Evolutionary conservation across 2,888 invertebrate genomes (phyloP), one percentile per base, ranked within the genome.

Genomic region (Melangyna quadrimaculata): DNA sequence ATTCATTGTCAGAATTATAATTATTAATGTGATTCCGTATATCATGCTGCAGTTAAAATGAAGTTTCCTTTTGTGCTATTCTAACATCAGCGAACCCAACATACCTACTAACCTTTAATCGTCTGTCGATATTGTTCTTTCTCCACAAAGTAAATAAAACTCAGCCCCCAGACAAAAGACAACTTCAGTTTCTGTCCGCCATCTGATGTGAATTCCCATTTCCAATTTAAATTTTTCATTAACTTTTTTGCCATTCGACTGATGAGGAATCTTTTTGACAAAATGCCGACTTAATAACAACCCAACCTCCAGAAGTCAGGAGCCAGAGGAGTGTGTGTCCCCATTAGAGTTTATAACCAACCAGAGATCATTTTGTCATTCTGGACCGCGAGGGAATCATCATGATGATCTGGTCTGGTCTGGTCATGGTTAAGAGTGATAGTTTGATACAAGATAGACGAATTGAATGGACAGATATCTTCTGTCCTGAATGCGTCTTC

Each of bases 261-360:
- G 55, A 77, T 32, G 55, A 77, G 32, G 63, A 80, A 70, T 86
- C 84, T 86, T 73, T 86, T 81, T 80, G 84, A 86, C 80, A 80
- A 86, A 86, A 86, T 77, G 77, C 84, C 84, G 84, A 75, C 84
- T 69, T 72, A 69, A 77, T 80, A 78, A 61, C 14, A 53, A 73
- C 63, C 69, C 65, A 63, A 55, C 74, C 48, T 19, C n/a, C 22
- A 24, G 1, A 14, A 29, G 29, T 32, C 19, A 24, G 12, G 27
- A 45, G 45, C 19, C 43, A 45, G 22, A 10, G 14, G 48, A 35
- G 51, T 67, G 37, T 61, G 37, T 55, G 78, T 59, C 55, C 48
- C 72, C 67, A 55, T 75, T 72, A 71, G 37, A 29, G 40, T n/a
- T n/a, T n/a, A n/a, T 29, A 71, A 75, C 43, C 71, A 53, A 72